Evolutionary conservation across 2,797 vertebrate species (phyloP).

Genomic region (Bovichtus variegatus): DNA sequence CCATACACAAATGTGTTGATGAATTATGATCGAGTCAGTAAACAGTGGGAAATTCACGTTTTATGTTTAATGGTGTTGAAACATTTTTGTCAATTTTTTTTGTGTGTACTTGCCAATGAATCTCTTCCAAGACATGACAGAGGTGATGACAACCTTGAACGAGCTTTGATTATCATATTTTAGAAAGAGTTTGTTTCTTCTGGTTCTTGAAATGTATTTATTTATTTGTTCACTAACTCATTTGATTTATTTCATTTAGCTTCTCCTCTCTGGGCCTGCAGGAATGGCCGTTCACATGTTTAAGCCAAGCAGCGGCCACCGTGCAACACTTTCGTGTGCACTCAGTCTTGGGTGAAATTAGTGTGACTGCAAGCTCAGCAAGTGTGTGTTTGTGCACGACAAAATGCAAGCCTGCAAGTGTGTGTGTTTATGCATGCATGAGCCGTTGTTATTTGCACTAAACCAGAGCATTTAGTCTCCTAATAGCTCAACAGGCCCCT

Average conservation of each 20-base stretch:
- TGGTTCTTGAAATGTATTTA: neutral
- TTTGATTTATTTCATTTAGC: neutral
- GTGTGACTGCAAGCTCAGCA: conserved; percentile 27
- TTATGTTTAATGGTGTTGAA: conserved; percentile 15
- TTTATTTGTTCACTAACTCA: neutral
- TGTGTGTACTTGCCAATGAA: conserved; percentile 1
- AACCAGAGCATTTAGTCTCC: conserved; percentile 80
- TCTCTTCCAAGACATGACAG: conserved; percentile 34
- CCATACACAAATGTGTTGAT: conserved; percentile 1
- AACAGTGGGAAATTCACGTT: conserved; percentile 26
- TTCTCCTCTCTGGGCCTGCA: conserved; percentile 1
- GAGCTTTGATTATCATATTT: conserved; percentile 13
- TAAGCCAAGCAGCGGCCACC: neutral
- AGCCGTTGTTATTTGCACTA: conserved; percentile 83
- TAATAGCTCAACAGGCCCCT: conserved; percentile 74
- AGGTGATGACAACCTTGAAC: conserved; percentile 27
- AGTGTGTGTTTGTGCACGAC: conserved; percentile 62
- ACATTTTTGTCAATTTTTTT: conserved; percentile 14
- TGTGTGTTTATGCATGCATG: conserved; percentile 64
- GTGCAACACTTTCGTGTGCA: conserved; percentile 16
- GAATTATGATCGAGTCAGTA: conserved; percentile 9
- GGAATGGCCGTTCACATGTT: conserved; percentile 25
- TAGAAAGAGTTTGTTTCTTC: neutral
- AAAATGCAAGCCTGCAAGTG: conserved; percentile 73
- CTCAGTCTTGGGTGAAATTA: conserved; percentile 34